A percentile compares a stretch with the other conserved stretches of the same genome.
phyloP scores from a whole-genome alignment of 2,113 vertebrate genomes.

The Scortum barcoo region DNA sequence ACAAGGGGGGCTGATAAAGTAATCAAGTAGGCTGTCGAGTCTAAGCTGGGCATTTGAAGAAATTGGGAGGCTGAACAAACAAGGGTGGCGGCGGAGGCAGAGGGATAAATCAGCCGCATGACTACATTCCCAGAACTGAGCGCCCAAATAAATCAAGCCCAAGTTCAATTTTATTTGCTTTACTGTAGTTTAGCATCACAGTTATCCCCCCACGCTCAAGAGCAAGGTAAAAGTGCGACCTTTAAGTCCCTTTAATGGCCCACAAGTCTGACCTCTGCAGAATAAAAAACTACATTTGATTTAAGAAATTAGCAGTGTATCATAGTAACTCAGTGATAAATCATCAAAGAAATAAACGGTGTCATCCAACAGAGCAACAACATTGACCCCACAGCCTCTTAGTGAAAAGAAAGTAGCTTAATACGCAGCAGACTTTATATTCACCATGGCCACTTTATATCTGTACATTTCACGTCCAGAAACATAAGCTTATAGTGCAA shows the following conservation, averaged over 20 bases:
- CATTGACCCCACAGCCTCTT: constrained; percentile 3
- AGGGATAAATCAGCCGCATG: constrained; percentile 61
- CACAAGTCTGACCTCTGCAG: constrained; percentile 20
- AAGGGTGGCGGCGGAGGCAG: constrained; percentile 40
- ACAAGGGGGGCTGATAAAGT: constrained; percentile 64
- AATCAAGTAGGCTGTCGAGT: constrained; percentile 67
- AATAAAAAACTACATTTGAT: background rate
- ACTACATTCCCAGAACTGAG: constrained; percentile 40
- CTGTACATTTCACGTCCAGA: constrained; percentile 37
- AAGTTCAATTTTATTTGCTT: constrained; percentile 52
- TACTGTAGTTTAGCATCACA: constrained; percentile 46
- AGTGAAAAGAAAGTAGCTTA: constrained; percentile 10
- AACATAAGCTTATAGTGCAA: constrained; percentile 39
- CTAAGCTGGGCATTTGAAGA: constrained; percentile 59
- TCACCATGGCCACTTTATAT: constrained; percentile 14
- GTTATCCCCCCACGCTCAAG: constrained; percentile 29
- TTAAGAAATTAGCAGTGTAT: background rate
- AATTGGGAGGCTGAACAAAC: constrained; percentile 65
- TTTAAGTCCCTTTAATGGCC: constrained; percentile 37
- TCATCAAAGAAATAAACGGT: background rate
- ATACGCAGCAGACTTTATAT: constrained; percentile 14
- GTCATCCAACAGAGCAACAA: constrained; percentile 16
- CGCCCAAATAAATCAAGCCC: constrained; percentile 55
- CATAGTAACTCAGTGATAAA: background rate
- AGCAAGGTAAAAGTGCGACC: constrained; percentile 39